Base-by-base conservation (phyloP, 2,888 invertebrate genomes). In the Cantharis rustica region DNA sequence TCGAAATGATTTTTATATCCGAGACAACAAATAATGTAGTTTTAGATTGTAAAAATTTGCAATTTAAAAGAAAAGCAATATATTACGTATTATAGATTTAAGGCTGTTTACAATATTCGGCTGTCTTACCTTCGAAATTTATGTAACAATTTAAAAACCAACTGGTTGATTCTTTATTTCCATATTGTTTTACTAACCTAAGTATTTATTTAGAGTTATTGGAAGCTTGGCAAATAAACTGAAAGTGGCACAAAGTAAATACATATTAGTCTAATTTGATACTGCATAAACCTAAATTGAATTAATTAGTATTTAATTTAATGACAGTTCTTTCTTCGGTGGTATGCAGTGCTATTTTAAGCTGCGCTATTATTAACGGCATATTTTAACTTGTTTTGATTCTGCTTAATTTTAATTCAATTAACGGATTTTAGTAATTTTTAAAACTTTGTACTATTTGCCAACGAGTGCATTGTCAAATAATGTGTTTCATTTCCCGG, bases 241-340 rank as follows among this genome's bases (percentile, higher is more conserved):
- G 15, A 20, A 66, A 20, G 64, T 66, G 23, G 64, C n/a, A 66
- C 64, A 20, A 66, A 66, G 16, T 23, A 10, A 20, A 66, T 66
- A 17, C 23, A 15, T 23, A 66, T 17, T 23, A 66, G 64, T 20
- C 64, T 20, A 23, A 66, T 20, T 66, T 66, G 23, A 66, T n/a
- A n/a, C 64, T 66, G 64, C 64, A 66, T 17, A 17, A 66, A 23
- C 17, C 64, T 20, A 23, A 66, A 66, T 66, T 23, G 23, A 66
- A 66, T 66, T 66, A 66, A 66, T 66, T 66, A 66, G 20, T 16
- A 66, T 66, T 66, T 66, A 66, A 66, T 66, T 66, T 66, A 66
- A 66, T 23, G n/a, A 66, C 17, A 20, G 64, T 66, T 66, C 64
- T 47, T 47, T 47, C 47, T 17, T 66, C 64, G 23, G 17, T 13